phyloP scores from a whole-genome alignment of 2,888 invertebrate species.

The Noctua fimbriata region DNA sequence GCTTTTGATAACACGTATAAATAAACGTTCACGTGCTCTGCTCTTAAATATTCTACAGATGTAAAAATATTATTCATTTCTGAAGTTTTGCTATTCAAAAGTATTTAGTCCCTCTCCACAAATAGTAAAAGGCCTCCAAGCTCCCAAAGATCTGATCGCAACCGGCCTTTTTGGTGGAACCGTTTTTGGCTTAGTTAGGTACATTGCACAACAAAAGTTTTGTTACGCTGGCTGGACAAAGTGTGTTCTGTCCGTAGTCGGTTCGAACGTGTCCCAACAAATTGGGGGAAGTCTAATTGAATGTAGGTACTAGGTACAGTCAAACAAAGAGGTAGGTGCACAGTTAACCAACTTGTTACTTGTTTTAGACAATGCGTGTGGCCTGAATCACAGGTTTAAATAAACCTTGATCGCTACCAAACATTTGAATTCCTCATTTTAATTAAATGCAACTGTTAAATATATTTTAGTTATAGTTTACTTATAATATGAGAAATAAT shows the following conservation, averaged over 20 bases:
- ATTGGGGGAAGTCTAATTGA: slow-evolving; percentile 72
- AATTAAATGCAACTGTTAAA: too few relatives aligned
- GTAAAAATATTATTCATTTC: background rate
- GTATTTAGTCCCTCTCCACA: background rate
- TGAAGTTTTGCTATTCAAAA: background rate
- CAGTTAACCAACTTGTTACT: background rate
- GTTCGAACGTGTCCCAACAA: slow-evolving; percentile 60
- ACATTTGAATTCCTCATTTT: too few relatives aligned
- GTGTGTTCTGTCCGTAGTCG: slow-evolving; percentile 44
- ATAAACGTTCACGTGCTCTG: background rate
- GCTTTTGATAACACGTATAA: background rate
- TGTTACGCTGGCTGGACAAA: slow-evolving; percentile 50
- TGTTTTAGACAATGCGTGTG: background rate
- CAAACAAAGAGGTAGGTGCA: background rate
- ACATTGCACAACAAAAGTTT: slow-evolving; percentile 50
- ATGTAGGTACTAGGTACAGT: slow-evolving; percentile 56
- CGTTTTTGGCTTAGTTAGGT: slow-evolving; percentile 40
- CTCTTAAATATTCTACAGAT: background rate
- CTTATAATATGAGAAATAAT: too few relatives aligned
- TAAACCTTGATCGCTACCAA: too few relatives aligned
- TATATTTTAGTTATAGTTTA: too few relatives aligned
- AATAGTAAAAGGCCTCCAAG: background rate
- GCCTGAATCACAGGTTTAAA: too few relatives aligned
- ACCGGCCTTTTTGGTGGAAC: slow-evolving; percentile 24
- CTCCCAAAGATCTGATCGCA: slow-evolving; percentile 9